Percentiles rank a stretch among this genome's conserved stretches.
Conservation (phyloP, 2,797 vertebrate species). For the Echeneis naucrates region DNA sequence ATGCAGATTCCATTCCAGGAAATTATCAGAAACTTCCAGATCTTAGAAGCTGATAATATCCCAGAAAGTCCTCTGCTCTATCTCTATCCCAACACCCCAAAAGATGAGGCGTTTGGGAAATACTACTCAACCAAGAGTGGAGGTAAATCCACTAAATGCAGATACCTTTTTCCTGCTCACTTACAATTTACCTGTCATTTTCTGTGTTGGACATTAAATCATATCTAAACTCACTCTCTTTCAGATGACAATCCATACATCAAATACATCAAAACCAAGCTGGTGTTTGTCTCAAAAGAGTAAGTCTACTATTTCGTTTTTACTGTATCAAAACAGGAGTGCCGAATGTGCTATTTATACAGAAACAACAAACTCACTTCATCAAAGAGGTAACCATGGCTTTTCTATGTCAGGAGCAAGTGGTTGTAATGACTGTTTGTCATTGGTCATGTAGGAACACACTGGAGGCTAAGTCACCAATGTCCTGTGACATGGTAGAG, state of each 20-base stretch:
- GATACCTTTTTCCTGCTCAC: neutral
- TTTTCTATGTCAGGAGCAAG: slow-evolving; percentile 38
- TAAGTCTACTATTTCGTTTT: slow-evolving; percentile 72
- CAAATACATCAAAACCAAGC: slow-evolving; percentile 85
- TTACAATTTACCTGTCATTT: neutral
- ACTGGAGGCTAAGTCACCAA: slow-evolving; percentile 70
- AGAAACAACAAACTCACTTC: neutral
- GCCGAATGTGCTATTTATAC: neutral
- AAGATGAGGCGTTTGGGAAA: slow-evolving; percentile 89
- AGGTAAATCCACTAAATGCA: slow-evolving; percentile 60
- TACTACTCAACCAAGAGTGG: slow-evolving; percentile 86
- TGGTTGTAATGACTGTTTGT: slow-evolving; percentile 79
- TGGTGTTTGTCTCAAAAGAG: slow-evolving; percentile 86
- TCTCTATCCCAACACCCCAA: slow-evolving; percentile 89
- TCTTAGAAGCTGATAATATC: slow-evolving; percentile 87
- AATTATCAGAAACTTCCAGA: slow-evolving; percentile 91
- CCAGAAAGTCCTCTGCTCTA: slow-evolving; percentile 90
- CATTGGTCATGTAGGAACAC: slow-evolving; percentile 84
- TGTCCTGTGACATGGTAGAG: slow-evolving; percentile 69
- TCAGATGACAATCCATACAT: slow-evolving; percentile 81
- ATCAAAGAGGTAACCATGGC: neutral
- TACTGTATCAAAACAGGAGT: neutral
- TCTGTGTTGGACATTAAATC: neutral
- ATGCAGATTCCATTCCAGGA: slow-evolving; percentile 89
- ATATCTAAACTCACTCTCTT: slow-evolving; percentile 53